Base-by-base conservation (phyloP, 1,140 invertebrate genomes). In the Formica selysi region DNA sequence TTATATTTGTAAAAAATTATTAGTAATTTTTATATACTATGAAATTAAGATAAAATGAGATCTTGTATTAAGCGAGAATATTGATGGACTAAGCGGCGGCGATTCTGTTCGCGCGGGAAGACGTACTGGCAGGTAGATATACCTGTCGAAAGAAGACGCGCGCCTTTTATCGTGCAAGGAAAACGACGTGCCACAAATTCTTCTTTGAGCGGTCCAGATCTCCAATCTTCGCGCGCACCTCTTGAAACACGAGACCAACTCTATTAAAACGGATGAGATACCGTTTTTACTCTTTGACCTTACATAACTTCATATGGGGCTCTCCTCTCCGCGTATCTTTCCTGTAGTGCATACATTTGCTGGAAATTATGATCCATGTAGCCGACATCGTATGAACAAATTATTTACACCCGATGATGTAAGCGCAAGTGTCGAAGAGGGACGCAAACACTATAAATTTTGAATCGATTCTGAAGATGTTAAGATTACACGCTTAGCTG, bases 71-170 rank as follows among this genome's bases (percentile, higher is more conserved):
- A 8, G 57, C 26, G 3, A 74, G 79, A 59, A 83, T 74, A 83
- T 62, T 83, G 67, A 83, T 74, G 54, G 48, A 73, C 67, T 54
- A 32, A 73, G 54, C 67, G 67, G 67, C 68, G 26, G 51, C 48
- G 22, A 16, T 22, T 70, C 16, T 38, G 36, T 26, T 51, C 51
- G 67, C 38, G 67, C 51, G 67, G 36, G 64, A 70, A 70, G 89
- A 80, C 88, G 67, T 71, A 68, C 74, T 54, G 29, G 48, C 88
- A 71, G 71, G 85, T 89, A 73, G 78, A 90, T 89, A 87, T 79
- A 84, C 79, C 88, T 87, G 88, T 90, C 89, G 85, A 89, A 87
- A 79, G 79, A 59, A 80, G 86, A 85, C 83, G 79, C 85, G 74
- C 79, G 73, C 65, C 87, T 74, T 74, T 87, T 67, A 85, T 80